These are phyloP conservation scores for Rachycentron canadum DNA, from an alignment of 2,797 vertebrate genomes.

Conservation along the genomic window DNA sequence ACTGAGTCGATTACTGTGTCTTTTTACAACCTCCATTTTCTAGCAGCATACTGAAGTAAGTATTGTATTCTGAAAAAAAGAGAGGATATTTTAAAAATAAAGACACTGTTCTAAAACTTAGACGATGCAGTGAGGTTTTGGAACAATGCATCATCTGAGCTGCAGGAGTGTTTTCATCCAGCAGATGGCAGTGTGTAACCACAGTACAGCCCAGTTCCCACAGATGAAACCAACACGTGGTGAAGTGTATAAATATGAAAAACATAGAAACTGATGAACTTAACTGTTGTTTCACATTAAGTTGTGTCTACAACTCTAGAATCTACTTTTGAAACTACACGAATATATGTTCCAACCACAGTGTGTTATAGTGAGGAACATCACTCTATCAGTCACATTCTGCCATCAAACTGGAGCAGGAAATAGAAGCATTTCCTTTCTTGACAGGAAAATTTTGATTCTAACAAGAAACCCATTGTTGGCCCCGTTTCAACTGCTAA, in stretches of 20 bases:
- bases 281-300: background rate
- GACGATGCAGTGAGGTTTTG: background rate
- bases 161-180: constrained; percentile 33
- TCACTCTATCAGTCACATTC: background rate
- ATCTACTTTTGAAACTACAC: background rate
- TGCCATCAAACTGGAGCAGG: background rate
- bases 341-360: background rate
- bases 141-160: background rate
- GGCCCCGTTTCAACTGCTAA: constrained; percentile 80
- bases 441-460: constrained; percentile 24
- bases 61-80: too few species aligned
- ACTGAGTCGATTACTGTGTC: too few species aligned
- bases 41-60: too few species aligned
- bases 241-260: background rate
- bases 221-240: background rate
- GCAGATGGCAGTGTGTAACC: constrained; percentile 71
- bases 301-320: constrained; percentile 5
- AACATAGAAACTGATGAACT: constrained; percentile 3
- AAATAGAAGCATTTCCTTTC: constrained; percentile 24
- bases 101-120: background rate
- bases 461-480: constrained; percentile 60
- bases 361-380: background rate
- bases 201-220: background rate
- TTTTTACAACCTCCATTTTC: too few species aligned
- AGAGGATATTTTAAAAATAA: background rate